These are phyloP conservation scores for Excalfactoria chinensis DNA, from an alignment of 2,113 vertebrate species.

Conservation along the genomic window DNA sequence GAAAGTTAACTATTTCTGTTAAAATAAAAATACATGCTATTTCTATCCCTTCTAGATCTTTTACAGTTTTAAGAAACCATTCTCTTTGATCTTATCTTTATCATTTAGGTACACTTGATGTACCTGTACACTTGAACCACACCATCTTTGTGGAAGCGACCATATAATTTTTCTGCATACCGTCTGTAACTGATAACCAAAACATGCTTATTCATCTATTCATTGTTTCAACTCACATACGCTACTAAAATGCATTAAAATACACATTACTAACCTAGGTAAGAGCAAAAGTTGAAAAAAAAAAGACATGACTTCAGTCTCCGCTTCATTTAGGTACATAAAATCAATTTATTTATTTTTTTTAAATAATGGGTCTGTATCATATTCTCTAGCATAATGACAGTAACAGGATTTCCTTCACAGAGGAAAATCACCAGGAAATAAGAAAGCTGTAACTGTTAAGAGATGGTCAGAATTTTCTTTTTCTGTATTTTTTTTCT, in stretches of 20 bases:
- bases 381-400: background rate
- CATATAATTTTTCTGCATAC: background rate
- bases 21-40: background rate
- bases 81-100: background rate
- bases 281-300: background rate
- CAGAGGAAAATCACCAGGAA: background rate
- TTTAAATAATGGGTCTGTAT: background rate
- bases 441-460: background rate
- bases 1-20: background rate
- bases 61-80: background rate
- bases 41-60: background rate
- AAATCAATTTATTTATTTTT: background rate
- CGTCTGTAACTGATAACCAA: background rate
- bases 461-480: background rate
- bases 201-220: background rate
- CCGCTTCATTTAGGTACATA: background rate
- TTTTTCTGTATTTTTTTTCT: background rate
- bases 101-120: background rate
- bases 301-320: background rate
- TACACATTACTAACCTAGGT: background rate
- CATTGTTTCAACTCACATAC: background rate
- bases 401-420: background rate
- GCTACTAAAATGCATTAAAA: background rate
- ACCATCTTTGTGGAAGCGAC: background rate
- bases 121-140: background rate